These are phyloP conservation scores for Blera fallax DNA, from an alignment of 2,888 invertebrate species.

Conservation along the genomic window DNA sequence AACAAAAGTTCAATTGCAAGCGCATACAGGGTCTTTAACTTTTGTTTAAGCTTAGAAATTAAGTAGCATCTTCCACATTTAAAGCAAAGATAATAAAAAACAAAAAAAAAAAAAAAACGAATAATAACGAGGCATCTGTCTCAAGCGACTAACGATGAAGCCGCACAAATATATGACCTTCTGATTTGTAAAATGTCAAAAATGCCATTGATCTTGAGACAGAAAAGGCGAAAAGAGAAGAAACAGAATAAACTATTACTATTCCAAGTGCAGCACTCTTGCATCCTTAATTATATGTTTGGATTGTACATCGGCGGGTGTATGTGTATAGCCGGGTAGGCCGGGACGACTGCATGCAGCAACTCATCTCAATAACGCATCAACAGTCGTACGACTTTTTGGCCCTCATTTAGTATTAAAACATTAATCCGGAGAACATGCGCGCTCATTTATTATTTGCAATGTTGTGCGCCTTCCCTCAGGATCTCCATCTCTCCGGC, in stretches of 20 bases:
- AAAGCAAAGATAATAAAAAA: neutral
- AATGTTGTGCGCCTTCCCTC: slow-evolving; percentile 55
- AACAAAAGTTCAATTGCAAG: no score
- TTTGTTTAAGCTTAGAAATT: neutral
- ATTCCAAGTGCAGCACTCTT: slow-evolving; percentile 66
- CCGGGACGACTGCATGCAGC: slow-evolving; percentile 30
- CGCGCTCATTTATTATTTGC: slow-evolving; percentile 74
- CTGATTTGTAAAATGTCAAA: slow-evolving; percentile 77
- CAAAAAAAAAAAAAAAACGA: neutral
- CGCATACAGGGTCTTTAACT: no score
- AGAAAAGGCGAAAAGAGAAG: neutral
- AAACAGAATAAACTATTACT: slow-evolving; percentile 47
- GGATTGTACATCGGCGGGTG: slow-evolving; percentile 13
- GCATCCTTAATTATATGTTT: slow-evolving; percentile 63
- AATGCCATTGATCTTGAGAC: slow-evolving; percentile 77
- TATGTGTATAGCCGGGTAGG: neutral
- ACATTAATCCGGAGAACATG: slow-evolving; percentile 75
- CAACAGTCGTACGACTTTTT: slow-evolving; percentile 73
- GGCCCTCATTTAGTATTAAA: slow-evolving; percentile 74
- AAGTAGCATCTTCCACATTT: neutral
- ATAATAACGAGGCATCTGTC: neutral
- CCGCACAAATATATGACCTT: slow-evolving; percentile 73
- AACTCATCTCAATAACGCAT: slow-evolving; percentile 71
- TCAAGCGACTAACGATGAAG: slow-evolving; percentile 1
- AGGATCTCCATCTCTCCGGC: slow-evolving; percentile 42